Evolutionary conservation across 2,797 vertebrate species (phyloP).

Genomic region (Labroides dimidiatus): DNA sequence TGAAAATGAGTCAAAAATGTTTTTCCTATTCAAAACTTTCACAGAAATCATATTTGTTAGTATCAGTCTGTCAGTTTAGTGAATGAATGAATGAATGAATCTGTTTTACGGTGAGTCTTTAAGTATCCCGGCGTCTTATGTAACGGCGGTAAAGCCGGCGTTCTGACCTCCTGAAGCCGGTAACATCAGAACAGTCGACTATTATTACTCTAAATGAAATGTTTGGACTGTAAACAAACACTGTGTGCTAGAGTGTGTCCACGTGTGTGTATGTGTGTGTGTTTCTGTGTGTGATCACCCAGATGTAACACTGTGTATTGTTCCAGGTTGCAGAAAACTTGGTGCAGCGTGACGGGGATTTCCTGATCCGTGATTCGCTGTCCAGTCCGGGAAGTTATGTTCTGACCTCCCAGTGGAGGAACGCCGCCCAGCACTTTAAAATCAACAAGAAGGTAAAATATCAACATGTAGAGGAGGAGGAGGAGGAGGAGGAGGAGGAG

Average conservation of each 20-base stretch:
- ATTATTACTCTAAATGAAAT: constrained; percentile 51
- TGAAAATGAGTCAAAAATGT: too few species aligned
- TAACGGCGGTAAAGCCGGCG: constrained; percentile 16
- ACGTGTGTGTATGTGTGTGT: constrained; percentile 11
- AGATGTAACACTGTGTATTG: neutral
- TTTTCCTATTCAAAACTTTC: too few species aligned
- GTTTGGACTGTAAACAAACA: constrained; percentile 61
- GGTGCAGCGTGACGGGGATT: constrained; percentile 95
- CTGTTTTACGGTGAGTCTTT: constrained; percentile 1
- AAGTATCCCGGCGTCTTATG: constrained; percentile 1
- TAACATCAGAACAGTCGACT: constrained; percentile 17
- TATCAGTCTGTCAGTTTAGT: neutral
- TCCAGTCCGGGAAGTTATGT: constrained; percentile 96
- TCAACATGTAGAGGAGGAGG: too few species aligned
- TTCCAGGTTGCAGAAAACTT: constrained; percentile 91
- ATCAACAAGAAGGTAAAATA: constrained; percentile 87
- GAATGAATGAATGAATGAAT: constrained; percentile 10
- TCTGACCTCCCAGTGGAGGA: constrained; percentile 96
- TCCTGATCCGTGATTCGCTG: constrained; percentile 94
- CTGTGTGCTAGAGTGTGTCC: constrained; percentile 6
- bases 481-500: too few species aligned
- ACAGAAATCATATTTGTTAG: too few species aligned
- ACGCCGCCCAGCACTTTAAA: constrained; percentile 95
- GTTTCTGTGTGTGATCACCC: constrained; percentile 20
- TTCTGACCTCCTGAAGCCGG: constrained; percentile 25